These are phyloP conservation scores for Atta texana DNA, from an alignment of 1,140 invertebrate genomes.

Conservation along the genomic window DNA sequence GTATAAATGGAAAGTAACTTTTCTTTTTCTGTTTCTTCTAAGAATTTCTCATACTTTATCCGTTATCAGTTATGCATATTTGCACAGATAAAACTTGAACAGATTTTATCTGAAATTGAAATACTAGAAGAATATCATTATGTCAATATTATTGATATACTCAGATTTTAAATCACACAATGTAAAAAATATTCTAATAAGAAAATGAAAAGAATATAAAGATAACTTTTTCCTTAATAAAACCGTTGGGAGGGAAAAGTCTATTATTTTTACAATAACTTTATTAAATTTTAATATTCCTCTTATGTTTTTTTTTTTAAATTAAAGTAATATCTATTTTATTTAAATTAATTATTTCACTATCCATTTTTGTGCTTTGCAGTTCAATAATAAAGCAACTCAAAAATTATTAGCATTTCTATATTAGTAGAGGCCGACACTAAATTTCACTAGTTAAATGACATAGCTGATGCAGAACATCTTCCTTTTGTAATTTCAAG, in stretches of 20 bases:
- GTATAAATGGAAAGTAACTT: conserved; percentile 28
- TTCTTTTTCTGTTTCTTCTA: not conserved
- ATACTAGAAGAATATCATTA: not conserved
- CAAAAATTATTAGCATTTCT: not conserved
- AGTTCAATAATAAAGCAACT: not conserved
- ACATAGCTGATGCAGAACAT: not conserved
- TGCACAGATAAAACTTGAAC: not conserved
- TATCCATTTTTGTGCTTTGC: not conserved
- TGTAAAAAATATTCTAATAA: not conserved
- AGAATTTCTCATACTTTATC: not conserved
- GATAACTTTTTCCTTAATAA: not conserved
- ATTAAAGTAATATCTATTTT: not conserved
- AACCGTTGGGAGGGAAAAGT: not conserved
- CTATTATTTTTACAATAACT: not conserved
- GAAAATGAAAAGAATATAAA: not conserved
- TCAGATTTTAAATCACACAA: not conserved
- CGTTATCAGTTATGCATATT: not conserved
- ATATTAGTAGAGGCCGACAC: not conserved
- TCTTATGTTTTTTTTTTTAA: not conserved
- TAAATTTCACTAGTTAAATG: not conserved
- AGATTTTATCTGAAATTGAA: not conserved
- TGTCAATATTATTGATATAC: not conserved
- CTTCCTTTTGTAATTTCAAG: not conserved
- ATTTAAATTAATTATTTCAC: not conserved
- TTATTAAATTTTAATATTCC: conserved; percentile 7